Percentiles rank a stretch among this genome's conserved stretches.
Conservation (phyloP, 92 coral and sea anemone genomes). For the Montipora capitata region DNA sequence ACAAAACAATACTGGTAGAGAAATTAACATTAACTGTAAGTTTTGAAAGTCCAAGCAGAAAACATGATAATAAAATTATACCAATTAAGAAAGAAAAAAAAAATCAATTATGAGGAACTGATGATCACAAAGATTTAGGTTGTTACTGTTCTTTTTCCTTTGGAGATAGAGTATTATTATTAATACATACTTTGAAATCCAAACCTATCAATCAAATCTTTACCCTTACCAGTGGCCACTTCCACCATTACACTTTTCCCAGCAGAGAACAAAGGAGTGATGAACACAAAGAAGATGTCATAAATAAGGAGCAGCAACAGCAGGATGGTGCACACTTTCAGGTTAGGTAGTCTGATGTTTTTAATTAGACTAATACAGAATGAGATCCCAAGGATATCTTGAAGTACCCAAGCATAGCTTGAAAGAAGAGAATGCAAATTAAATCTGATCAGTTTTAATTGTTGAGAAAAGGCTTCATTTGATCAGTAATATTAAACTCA, state of each 20-base stretch:
- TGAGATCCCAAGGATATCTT: slow-evolving; percentile 94
- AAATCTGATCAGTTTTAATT: too few relatives aligned
- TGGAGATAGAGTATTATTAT: too few relatives aligned
- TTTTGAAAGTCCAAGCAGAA: too few relatives aligned
- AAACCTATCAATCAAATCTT: background rate
- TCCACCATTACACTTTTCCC: slow-evolving; percentile 99
- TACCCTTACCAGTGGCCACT: slow-evolving; percentile 94
- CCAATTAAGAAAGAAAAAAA: too few relatives aligned
- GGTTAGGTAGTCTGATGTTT: slow-evolving; percentile 89
- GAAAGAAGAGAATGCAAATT: background rate
- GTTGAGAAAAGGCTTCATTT: too few relatives aligned
- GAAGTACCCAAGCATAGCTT: slow-evolving; percentile 97
- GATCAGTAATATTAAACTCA: too few relatives aligned
- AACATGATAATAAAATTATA: too few relatives aligned
- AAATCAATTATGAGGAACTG: background rate
- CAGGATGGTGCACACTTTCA: slow-evolving; percentile 92
- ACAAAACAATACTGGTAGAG: too few relatives aligned
- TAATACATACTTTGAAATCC: too few relatives aligned
- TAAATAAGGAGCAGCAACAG: slow-evolving; percentile 90
- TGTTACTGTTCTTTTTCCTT: too few relatives aligned
- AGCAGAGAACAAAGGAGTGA: slow-evolving; percentile 98
- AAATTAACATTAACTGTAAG: too few relatives aligned
- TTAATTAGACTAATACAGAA: slow-evolving; percentile 93
- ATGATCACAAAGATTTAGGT: background rate
- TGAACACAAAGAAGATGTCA: slow-evolving; percentile 98